Base-by-base conservation (phyloP, 2,888 invertebrate genomes). In the Perithous albicinctus region DNA sequence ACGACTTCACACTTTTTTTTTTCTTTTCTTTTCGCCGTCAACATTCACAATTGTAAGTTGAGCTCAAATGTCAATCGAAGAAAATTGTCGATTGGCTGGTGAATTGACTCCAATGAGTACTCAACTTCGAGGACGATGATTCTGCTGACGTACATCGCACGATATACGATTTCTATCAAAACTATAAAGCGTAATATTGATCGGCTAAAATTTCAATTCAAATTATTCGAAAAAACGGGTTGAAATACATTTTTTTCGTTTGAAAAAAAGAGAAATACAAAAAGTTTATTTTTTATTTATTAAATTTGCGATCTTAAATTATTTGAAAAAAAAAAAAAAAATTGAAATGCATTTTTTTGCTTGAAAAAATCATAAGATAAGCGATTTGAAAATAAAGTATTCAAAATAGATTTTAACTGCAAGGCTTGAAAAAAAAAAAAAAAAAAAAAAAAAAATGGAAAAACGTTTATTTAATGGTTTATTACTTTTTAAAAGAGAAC, bases 71-170 rank as follows among this genome's bases (percentile, higher is more conserved):
- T 90, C 88, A 90, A 90, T 84, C 82, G 86, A 80, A 84, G 85
- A 74, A 86, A 88, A 88, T 89, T 85, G 86, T 84, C 83, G 84
- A 87, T 87, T 86, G 83, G 61, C 63, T 74, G 82, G n/a, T n/a
- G 83, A 86, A 90, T 89, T 90, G 87, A 84, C 84, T 85, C 86
- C 88, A 88, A 89, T 91, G 88, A 18, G 23, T 35, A 75, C n/a
- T 66, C 54, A 48, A 43, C 56, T 32, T 20, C 59, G 66, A 59
- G 5, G 15, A 69, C 43, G 18, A 43, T 75, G 26, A 61, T 46
- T 76, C 66, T 61, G 54, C 64, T 88, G 90, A 88, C 90, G 90
- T 85, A 88, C 87, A 87, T 88, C 85, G 78, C 15, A 73, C 56
- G 32, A 73, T 20, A 6, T 18, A 43, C 48, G 51, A 38, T 82